A percentile compares a stretch with the other conserved stretches of the same genome.
Evolutionary conservation across 2,888 invertebrate species (phyloP).

Genomic region (Parnassius glacialis): DNA sequence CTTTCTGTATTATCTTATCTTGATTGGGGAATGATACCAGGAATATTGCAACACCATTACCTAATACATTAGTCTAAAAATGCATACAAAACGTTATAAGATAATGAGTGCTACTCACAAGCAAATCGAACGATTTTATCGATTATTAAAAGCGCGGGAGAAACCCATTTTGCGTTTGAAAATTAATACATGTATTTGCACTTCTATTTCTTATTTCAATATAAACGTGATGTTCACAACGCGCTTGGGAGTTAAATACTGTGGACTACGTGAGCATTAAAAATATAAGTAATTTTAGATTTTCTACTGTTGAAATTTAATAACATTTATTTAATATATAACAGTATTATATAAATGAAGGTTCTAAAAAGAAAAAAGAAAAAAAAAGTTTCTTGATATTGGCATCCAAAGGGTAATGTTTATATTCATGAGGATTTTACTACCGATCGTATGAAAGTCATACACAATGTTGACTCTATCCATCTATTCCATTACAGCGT

Average conservation of each 20-base stretch:
- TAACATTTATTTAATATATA: no score
- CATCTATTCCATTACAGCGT: background rate
- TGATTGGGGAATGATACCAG: no score
- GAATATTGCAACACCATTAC: no score
- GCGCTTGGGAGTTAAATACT: constrained; percentile 8
- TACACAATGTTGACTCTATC: no score
- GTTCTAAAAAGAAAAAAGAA: no score
- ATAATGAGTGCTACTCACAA: background rate
- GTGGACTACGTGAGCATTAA: constrained; percentile 1
- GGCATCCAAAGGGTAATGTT: no score
- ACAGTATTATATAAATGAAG: no score
- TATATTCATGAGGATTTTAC: no score
- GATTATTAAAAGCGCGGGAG: constrained; percentile 8
- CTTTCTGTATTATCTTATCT: no score
- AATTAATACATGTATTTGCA: constrained; percentile 1
- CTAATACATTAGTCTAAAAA: no score
- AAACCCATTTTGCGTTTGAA: constrained; percentile 6
- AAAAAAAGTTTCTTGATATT: no score
- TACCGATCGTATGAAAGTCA: no score
- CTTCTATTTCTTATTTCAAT: constrained; percentile 1
- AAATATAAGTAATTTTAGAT: background rate
- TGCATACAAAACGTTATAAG: background rate
- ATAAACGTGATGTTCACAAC: background rate
- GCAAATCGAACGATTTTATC: constrained; percentile 9
- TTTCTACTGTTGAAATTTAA: background rate